These are phyloP conservation scores for Antennarius maculatus DNA, from an alignment of 2,797 vertebrate species.

Conservation along the genomic window DNA sequence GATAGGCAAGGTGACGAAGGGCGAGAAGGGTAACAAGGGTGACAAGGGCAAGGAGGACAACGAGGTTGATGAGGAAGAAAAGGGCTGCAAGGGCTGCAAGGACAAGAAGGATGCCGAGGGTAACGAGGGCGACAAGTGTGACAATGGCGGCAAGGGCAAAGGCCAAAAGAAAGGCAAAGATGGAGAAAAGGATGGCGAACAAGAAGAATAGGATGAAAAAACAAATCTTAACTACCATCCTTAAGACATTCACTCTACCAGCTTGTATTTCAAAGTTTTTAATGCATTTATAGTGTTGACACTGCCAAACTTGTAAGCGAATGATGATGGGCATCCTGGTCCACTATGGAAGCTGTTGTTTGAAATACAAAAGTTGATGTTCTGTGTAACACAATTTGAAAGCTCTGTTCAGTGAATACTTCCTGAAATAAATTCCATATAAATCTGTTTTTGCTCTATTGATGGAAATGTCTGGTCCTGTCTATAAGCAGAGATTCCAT, in stretches of 20 bases:
- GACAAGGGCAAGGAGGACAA: slow-evolving; percentile 47
- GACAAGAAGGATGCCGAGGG: slow-evolving; percentile 7
- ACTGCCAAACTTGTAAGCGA: neutral
- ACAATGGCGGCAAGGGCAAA: too few species aligned
- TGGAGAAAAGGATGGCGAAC: too few species aligned
- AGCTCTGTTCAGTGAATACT: neutral
- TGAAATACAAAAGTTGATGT: neutral
- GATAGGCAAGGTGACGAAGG: slow-evolving; percentile 56
- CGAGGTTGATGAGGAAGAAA: slow-evolving; percentile 13
- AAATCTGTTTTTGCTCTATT: neutral
- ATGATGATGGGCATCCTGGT: too few species aligned
- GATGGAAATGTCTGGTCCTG: neutral
- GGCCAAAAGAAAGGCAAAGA: too few species aligned
- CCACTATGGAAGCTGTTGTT: neutral
- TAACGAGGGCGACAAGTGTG: too few species aligned
- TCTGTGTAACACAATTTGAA: neutral
- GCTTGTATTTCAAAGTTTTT: slow-evolving; percentile 1
- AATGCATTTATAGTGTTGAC: neutral
- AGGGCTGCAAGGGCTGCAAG: slow-evolving; percentile 20
- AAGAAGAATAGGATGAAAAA: too few species aligned
- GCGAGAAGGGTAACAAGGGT: neutral
- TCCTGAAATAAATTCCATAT: slow-evolving; percentile 14
- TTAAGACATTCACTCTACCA: neutral
- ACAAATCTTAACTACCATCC: too few species aligned
- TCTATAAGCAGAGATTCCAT: neutral